phyloP scores from a whole-genome alignment of 2,797 vertebrate species.

The Sebastes dallii region DNA sequence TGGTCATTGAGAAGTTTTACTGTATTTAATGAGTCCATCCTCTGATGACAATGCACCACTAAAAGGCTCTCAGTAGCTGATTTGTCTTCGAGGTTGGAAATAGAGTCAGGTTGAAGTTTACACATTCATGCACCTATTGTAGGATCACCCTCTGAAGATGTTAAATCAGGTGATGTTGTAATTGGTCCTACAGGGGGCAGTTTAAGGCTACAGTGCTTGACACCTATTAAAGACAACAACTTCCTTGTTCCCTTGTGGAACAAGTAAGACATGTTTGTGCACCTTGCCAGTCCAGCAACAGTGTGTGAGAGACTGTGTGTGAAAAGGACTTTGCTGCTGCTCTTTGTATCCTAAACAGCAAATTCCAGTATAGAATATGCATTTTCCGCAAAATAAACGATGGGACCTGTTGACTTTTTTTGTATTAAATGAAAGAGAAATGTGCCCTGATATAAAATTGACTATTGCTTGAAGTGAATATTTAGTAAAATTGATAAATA shows the following conservation, averaged over 20 bases:
- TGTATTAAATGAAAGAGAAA: no score
- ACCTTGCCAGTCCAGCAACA: not conserved
- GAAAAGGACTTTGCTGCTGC: not conserved
- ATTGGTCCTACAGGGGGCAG: slow-evolving; percentile 66
- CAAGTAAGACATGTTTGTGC: not conserved
- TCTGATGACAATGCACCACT: not conserved
- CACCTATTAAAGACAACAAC: slow-evolving; percentile 15
- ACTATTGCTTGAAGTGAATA: no score
- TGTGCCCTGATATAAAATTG: no score
- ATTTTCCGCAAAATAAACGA: no score
- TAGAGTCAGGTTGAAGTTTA: not conserved
- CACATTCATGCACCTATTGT: not conserved
- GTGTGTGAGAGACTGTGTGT: not conserved
- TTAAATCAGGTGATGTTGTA: slow-evolving; percentile 14
- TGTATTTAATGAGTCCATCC: not conserved
- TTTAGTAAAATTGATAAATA: no score
- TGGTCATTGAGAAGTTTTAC: not conserved
- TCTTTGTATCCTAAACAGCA: not conserved
- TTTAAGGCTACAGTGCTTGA: slow-evolving; percentile 20
- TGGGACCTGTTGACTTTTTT: no score
- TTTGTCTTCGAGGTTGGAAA: not conserved
- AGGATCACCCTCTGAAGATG: not conserved
- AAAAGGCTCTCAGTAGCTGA: not conserved
- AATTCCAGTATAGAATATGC: no score
- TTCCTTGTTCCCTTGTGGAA: slow-evolving; percentile 47